These are phyloP conservation scores for Drosophila pegasa DNA, from an alignment of 2,888 invertebrate genomes.

Conservation along the genomic window DNA sequence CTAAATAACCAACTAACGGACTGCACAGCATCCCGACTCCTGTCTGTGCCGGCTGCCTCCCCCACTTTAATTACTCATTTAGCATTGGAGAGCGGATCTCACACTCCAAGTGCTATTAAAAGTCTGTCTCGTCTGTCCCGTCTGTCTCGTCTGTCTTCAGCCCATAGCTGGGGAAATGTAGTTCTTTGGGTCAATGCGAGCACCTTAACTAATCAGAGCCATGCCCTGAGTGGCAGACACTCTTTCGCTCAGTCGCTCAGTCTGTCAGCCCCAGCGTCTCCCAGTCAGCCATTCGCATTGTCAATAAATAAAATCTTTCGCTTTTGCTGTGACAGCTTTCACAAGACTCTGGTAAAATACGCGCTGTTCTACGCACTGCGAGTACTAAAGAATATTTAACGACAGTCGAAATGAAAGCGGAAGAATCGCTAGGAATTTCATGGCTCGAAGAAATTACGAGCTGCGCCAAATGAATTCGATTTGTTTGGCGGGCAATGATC, in stretches of 20 bases:
- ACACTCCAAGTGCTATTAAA: conserved; percentile 46
- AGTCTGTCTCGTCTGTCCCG: conserved; percentile 34
- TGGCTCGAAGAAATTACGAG: conserved; percentile 37
- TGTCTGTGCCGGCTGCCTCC: conserved; percentile 25
- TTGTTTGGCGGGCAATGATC: conserved; percentile 28
- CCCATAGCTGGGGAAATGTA: conserved; percentile 56
- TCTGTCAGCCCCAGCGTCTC: conserved; percentile 13
- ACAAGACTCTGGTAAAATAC: conserved; percentile 45
- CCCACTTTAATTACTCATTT: conserved; percentile 69
- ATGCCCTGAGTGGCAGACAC: conserved; percentile 34
- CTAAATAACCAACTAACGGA: conserved; percentile 24
- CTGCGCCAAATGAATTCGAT: conserved; percentile 63
- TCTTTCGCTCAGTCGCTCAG: conserved; percentile 6
- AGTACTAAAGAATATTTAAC: conserved; percentile 25
- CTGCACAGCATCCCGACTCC: conserved; percentile 29
- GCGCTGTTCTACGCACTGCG: conserved; percentile 45
- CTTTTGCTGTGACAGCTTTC: conserved; percentile 63
- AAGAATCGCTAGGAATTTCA: conserved; percentile 36
- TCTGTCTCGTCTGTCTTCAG: too few relatives aligned
- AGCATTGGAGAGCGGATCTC: conserved; percentile 45
- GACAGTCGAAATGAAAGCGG: conserved; percentile 34
- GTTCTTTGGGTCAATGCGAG: conserved; percentile 77
- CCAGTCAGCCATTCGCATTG: conserved; percentile 42
- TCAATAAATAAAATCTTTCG: conserved; percentile 56
- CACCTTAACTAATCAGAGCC: conserved; percentile 71